A percentile compares a stretch with the other conserved stretches of the same genome.
Conservation (phyloP, 2,888 invertebrate species). For the Cylindroiulus punctatus region DNA sequence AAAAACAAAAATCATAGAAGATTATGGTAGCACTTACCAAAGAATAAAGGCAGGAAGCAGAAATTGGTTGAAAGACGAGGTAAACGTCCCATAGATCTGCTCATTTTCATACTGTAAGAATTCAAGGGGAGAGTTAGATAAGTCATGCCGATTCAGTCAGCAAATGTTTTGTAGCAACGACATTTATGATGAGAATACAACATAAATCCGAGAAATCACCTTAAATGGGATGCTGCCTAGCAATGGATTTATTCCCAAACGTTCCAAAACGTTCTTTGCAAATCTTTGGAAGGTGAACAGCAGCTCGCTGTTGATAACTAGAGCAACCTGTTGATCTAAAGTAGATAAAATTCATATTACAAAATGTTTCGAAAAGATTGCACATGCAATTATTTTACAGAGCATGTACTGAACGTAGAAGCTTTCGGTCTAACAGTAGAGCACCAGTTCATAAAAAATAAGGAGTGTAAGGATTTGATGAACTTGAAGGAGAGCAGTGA, state of each 20-base stretch:
- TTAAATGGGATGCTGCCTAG: constrained; percentile 30
- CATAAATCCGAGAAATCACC: neutral
- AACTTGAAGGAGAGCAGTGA: too few relatives aligned
- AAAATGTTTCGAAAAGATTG: neutral
- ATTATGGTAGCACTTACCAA: neutral
- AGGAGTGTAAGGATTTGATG: too few relatives aligned
- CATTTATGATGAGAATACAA: neutral
- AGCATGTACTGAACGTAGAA: too few relatives aligned
- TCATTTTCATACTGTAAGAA: constrained; percentile 5
- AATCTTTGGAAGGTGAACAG: constrained; percentile 49
- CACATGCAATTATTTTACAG: neutral
- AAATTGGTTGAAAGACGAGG: constrained; percentile 42
- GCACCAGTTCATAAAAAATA: too few relatives aligned
- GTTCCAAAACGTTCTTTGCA: constrained; percentile 2
- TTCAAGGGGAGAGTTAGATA: neutral
- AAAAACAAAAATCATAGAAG: too few relatives aligned
- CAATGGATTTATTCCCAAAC: constrained; percentile 47
- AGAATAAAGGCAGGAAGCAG: constrained; percentile 47
- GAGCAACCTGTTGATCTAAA: constrained; percentile 48
- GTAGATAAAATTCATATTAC: neutral
- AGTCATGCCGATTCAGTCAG: neutral
- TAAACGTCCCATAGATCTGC: constrained; percentile 4
- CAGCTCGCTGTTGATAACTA: constrained; percentile 48
- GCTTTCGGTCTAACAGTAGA: too few relatives aligned
- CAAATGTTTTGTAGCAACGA: neutral